Evolutionary conservation across 2,888 invertebrate genomes (phyloP), one percentile per base, ranked within the genome.

Genomic region (Lottia gigantea): DNA sequence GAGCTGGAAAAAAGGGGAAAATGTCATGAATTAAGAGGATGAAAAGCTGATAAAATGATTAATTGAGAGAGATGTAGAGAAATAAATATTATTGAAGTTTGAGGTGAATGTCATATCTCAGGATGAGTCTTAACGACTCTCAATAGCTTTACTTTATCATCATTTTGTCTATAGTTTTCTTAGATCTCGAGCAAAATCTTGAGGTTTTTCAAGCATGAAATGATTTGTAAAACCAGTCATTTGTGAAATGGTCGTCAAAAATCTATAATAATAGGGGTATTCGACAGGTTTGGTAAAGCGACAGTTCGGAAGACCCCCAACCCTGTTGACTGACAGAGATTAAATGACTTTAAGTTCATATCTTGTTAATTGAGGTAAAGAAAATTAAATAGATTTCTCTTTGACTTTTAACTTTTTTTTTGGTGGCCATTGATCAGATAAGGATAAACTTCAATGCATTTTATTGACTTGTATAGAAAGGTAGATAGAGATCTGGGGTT

Each of bases 31-130:
- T 55, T 55, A 23, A 55, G 23, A 55, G 23, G 19, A 55, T 55
- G 55, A 55, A 55, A 55, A 55, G 55, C 55, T 23, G 55, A 23
- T 55, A 55, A 23, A 55, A 55, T 55, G 55, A 55, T 55, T 55
- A 55, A 55, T 55, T 55, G 55, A 40, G 40, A 11, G 40, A 40
- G 40, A 19, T 55, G 12, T 55, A 55, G 23, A 23, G 55, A 55
- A 55, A 55, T 55, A 55, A 55, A 55, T 55, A 55, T 55, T 55
- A 55, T 55, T 55, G 55, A 23, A 55, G 19, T 55, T 55, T 40
- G 6, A 55, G 23, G 55, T 55, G 55, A 23, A 23, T 55, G 55
- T 55, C 55, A 23, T 55, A 23, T 55, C 55, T 55, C 55, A 55
- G 55, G 55, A 55, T 55, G 55, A 23, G 55, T 7, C 55, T 14